Conservation (phyloP, 2,888 invertebrate species). For the Agrochola lychnidis region DNA sequence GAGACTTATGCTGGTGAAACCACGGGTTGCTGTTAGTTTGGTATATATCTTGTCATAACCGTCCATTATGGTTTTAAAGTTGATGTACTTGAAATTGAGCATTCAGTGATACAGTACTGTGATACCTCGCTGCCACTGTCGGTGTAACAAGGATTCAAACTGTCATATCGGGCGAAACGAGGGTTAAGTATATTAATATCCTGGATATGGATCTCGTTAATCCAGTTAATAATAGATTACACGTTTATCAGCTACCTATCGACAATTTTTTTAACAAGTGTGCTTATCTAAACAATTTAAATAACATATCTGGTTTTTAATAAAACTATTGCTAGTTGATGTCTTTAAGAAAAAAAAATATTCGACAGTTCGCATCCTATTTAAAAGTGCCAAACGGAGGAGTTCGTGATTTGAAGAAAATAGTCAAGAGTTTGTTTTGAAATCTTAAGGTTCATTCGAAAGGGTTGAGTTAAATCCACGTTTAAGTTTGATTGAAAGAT, state of each 20-base stretch:
- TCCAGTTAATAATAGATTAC: slow-evolving; percentile 23
- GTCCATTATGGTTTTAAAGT: not conserved
- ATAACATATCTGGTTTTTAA: not conserved
- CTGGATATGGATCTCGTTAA: slow-evolving; percentile 20
- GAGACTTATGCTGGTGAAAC: no score
- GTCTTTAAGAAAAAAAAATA: no score
- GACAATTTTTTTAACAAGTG: not conserved
- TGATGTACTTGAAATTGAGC: not conserved
- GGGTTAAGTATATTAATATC: slow-evolving; percentile 12
- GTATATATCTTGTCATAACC: not conserved
- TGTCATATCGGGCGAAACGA: not conserved
- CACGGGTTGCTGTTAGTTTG: no score
- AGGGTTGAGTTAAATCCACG: not conserved
- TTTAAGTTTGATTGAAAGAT: not conserved
- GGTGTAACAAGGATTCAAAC: not conserved
- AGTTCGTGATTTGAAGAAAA: not conserved
- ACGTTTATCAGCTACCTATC: not conserved
- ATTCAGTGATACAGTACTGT: not conserved
- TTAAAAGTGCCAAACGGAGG: not conserved
- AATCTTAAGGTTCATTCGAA: not conserved
- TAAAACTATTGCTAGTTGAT: not conserved
- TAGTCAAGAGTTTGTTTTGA: not conserved
- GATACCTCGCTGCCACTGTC: no score
- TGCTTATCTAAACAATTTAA: not conserved
- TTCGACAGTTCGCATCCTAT: not conserved